phyloP scores from a whole-genome alignment of 2,113 vertebrate species.

The Hiodon alosoides region DNA sequence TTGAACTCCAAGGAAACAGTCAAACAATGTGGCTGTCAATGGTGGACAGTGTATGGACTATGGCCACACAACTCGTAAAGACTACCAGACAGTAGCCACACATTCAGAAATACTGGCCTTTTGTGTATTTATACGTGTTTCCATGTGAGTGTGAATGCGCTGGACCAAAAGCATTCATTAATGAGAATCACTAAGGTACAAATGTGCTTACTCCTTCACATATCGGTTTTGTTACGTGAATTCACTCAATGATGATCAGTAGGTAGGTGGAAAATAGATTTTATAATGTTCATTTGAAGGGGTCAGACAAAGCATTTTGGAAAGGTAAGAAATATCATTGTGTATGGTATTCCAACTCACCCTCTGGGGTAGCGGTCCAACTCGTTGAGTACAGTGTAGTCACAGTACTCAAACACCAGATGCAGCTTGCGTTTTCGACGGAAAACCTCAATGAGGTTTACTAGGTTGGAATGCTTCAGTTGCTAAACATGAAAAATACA shows the following conservation, averaged over 20 bases:
- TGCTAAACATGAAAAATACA: constrained; percentile 60
- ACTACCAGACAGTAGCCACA: neutral
- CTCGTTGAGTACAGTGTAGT: constrained; percentile 87
- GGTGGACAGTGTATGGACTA: constrained; percentile 24
- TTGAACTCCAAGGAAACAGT: constrained; percentile 46
- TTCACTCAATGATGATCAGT: too few relatives aligned
- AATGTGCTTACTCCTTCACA: too few relatives aligned
- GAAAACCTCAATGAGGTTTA: constrained; percentile 91
- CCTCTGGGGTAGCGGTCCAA: constrained; percentile 80
- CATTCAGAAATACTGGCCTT: neutral
- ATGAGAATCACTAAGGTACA: too few relatives aligned
- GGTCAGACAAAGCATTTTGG: neutral
- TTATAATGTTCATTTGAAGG: too few relatives aligned
- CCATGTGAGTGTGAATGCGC: neutral
- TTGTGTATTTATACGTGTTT: neutral
- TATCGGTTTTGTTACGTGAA: too few relatives aligned
- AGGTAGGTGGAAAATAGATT: too few relatives aligned
- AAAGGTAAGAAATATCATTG: neutral
- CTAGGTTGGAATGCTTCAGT: constrained; percentile 92
- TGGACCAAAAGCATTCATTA: too few relatives aligned
- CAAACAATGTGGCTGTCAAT: constrained; percentile 36
- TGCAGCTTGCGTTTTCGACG: constrained; percentile 83
- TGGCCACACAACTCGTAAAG: neutral
- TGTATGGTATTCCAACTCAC: constrained; percentile 52
- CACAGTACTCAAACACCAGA: constrained; percentile 92